Conservation (phyloP, 2,797 vertebrate species). For the Leuciscus waleckii region DNA sequence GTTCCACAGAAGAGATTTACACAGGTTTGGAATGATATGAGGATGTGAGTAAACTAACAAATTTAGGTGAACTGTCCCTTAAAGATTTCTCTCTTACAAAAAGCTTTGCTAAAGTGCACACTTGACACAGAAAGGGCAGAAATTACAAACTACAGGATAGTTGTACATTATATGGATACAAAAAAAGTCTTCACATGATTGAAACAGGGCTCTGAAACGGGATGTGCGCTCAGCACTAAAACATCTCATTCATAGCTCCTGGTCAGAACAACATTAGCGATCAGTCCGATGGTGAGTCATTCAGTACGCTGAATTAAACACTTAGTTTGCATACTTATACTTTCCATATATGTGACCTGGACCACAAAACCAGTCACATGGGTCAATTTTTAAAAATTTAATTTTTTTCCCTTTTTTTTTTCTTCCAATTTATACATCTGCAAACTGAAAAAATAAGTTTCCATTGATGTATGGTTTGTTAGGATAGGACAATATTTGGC, state of each 20-base stretch:
- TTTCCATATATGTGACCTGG: not conserved
- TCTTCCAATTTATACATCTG: too few relatives aligned
- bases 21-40: not conserved
- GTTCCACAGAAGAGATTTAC: not conserved
- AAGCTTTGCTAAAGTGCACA: not conserved
- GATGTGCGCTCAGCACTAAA: conserved; percentile 18
- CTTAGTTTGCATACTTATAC: not conserved
- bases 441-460: too few relatives aligned
- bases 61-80: not conserved
- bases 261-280: conserved; percentile 1
- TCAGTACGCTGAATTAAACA: not conserved
- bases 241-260: conserved; percentile 18
- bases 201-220: not conserved
- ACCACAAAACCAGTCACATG: too few relatives aligned
- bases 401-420: too few relatives aligned
- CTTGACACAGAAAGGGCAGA: not conserved
- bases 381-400: too few relatives aligned
- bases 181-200: conserved; percentile 12
- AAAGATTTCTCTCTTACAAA: not conserved
- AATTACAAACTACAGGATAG: conserved; percentile 1
- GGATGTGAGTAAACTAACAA: not conserved
- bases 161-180: not conserved
- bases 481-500: too few relatives aligned
- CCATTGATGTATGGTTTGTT: too few relatives aligned
- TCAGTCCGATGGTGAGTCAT: not conserved